Evolutionary conservation across 1,140 invertebrate species (phyloP).

Genomic region (Habropoda laboriosa): DNA sequence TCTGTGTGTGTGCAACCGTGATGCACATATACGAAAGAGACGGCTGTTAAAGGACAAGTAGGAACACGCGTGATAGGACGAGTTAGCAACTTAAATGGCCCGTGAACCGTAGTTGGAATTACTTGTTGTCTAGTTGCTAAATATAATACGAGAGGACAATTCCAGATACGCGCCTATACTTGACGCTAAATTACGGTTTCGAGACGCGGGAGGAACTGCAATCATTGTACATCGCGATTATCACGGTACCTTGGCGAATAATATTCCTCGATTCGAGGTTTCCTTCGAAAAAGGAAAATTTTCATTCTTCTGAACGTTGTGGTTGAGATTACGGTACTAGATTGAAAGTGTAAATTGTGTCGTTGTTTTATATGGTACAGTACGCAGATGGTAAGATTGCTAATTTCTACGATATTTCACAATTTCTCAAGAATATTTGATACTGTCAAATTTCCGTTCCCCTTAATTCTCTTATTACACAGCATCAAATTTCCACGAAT

Average conservation of each 20-base stretch:
- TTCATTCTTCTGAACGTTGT: too few species aligned
- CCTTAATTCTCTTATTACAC: too few species aligned
- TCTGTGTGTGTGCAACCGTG: neutral
- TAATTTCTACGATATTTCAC: too few species aligned
- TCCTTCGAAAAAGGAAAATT: too few species aligned
- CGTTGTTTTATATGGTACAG: too few species aligned
- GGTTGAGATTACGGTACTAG: too few species aligned
- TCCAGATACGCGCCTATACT: constrained; percentile 30
- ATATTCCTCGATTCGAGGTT: neutral
- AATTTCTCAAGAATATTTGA: too few species aligned
- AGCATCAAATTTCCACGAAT: too few species aligned
- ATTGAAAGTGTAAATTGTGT: neutral
- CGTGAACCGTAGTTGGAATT: constrained; percentile 79
- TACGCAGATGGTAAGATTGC: too few species aligned
- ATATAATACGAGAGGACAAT: constrained; percentile 60
- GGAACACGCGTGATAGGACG: constrained; percentile 76
- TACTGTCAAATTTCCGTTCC: too few species aligned
- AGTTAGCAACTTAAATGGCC: constrained; percentile 80
- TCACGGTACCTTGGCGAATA: neutral
- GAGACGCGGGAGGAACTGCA: neutral
- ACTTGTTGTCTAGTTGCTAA: constrained; percentile 77
- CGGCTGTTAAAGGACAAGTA: constrained; percentile 73
- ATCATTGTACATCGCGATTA: neutral
- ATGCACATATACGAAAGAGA: constrained; percentile 42
- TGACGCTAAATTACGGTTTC: constrained; percentile 28